These are phyloP conservation scores for Orussus abietinus DNA, from an alignment of 1,140 invertebrate species.

Conservation along the genomic window DNA sequence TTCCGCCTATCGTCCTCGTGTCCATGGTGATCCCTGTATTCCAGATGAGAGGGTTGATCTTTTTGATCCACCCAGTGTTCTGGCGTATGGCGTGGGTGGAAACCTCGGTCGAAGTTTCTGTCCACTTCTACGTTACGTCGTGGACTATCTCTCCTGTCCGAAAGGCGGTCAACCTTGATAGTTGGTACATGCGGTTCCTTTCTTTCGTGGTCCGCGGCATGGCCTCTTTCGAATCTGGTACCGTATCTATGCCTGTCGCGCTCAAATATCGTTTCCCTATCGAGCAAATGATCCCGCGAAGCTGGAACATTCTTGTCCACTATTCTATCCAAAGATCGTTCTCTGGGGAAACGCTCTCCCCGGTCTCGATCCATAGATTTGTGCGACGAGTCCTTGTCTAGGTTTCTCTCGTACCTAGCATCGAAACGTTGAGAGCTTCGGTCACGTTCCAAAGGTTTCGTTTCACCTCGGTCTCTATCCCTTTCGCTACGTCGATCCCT, in stretches of 20 bases:
- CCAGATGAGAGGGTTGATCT: constrained; percentile 32
- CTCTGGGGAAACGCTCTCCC: constrained; percentile 34
- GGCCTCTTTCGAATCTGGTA: constrained; percentile 33
- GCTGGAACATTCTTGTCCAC: constrained; percentile 30
- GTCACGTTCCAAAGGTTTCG: constrained; percentile 36
- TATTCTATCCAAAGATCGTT: constrained; percentile 38
- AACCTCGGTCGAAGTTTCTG: constrained; percentile 40
- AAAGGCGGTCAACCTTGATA: constrained; percentile 33
- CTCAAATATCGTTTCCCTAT: constrained; percentile 39
- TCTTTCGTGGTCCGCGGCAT: constrained; percentile 30
- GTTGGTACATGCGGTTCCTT: constrained; percentile 34
- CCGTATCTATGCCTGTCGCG: constrained; percentile 42
- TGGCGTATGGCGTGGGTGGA: constrained; percentile 33
- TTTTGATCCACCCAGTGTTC: constrained; percentile 49
- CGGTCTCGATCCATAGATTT: constrained; percentile 36
- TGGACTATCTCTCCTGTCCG: constrained; percentile 37
- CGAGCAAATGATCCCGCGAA: constrained; percentile 18
- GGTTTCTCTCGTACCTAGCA: constrained; percentile 32
- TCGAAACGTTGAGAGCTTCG: constrained; percentile 36
- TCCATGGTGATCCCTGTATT: constrained; percentile 40
- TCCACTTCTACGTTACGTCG: constrained; percentile 36
- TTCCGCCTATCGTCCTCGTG: constrained; percentile 46
- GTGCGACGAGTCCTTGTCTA: constrained; percentile 35
- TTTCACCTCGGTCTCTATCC: constrained; percentile 34
- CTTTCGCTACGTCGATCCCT: no score